Base-by-base conservation (phyloP, 2,888 invertebrate genomes). In the Gymnocheta viridis region DNA sequence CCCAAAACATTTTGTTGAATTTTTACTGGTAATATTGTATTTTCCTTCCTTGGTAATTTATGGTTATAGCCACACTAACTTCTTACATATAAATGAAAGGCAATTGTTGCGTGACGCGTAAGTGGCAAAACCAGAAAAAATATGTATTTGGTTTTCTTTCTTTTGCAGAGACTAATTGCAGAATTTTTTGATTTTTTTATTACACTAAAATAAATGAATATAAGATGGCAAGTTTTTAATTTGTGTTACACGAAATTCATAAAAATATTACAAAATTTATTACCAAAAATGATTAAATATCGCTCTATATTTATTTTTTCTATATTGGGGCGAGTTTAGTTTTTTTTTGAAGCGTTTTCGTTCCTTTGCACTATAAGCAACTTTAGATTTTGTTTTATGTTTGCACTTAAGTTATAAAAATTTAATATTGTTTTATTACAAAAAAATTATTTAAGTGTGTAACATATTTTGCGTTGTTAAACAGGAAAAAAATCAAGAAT, bases 1-100 rank as follows among this genome's bases (percentile, higher is more conserved):
- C 92, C 92, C 92, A 92, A 90, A 92, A 92, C 92, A 92, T 92
- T 88, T 88, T 91, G 84, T 58, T 64, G 56, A 41, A 70, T 62
- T 62, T 76, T 82, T 54, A 62, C 54, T 62, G 47, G 69, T 87
- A 73, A 74, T 83, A 66, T 73, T 78, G 49, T 79, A 44, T 51
- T 24, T 47, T 82, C 73, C 60, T 62, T 67, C n/a, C 58, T 38
- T 17, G 35, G 0, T 69, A 12, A 49, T 69, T 49, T 72, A 49
- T 70, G 24, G 38, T 67, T 56, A 35, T 64, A 24, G 17, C 17
- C 44, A 32, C 66, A 56, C 41, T 44, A 29, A 78, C 56, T 82
- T 70, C 62, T 85, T 44, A 58, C 67, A 67, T 38, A 49, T 35
- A 77, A 77, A 70, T 51, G 41, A 80, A 85, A 86, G 77, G 54